Percentiles rank a stretch among this genome's conserved stretches.
Conservation (phyloP, 2,113 vertebrate species). For the Enhydra lutris region DNA sequence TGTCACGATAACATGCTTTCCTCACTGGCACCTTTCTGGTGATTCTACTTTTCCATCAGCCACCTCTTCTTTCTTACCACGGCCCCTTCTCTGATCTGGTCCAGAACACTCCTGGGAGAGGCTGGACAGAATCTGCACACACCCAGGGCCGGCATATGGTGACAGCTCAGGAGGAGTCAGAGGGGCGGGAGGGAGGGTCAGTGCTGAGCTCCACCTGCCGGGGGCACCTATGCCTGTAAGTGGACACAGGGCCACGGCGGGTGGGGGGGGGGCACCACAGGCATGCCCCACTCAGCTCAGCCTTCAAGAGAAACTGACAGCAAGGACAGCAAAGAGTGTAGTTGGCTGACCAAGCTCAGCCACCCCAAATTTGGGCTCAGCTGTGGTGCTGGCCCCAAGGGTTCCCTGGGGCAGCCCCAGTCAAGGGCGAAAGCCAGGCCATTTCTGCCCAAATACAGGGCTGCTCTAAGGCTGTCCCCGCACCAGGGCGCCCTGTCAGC, state of each 20-base stretch:
- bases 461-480: neutral
- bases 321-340: rapidly evolving
- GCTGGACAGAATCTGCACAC: neutral
- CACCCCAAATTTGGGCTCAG: neutral
- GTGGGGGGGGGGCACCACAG: rapidly evolving
- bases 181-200: no score
- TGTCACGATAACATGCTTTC: rapidly evolving
- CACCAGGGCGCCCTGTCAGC: neutral
- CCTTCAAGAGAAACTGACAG: no score
- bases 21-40: neutral
- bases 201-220: rapidly evolving
- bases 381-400: neutral
- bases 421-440: no score
- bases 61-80: neutral
- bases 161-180: neutral
- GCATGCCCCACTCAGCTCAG: rapidly evolving
- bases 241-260: rapidly evolving
- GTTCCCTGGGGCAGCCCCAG: neutral
- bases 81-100: neutral
- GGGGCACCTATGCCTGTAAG: neutral
- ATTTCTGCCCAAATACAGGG: rapidly evolving
- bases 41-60: no score
- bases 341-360: no score
- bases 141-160: neutral
- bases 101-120: neutral